Evolutionary conservation across 2,113 vertebrate genomes (phyloP).

Genomic region (Takifugu bimaculatus): DNA sequence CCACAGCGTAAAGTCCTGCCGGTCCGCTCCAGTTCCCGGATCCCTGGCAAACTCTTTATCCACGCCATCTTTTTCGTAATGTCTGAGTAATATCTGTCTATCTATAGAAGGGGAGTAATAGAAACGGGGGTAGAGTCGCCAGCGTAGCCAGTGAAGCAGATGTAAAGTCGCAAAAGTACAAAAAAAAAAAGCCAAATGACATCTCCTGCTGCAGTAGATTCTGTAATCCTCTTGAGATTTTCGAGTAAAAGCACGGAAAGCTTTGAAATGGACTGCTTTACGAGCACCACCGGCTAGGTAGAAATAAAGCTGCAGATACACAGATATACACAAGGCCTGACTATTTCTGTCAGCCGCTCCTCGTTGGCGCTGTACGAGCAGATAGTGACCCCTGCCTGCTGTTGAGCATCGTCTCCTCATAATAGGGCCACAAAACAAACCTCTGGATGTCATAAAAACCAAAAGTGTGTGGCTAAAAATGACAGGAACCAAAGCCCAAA

Average conservation of each 20-base stretch:
- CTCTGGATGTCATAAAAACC: no score
- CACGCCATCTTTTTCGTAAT: no score
- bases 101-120: neutral
- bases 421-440: no score
- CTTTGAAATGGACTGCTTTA: constrained; percentile 26
- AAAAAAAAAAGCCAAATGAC: constrained; percentile 16
- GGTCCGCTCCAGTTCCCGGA: no score
- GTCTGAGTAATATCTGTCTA: no score
- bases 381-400: constrained; percentile 14
- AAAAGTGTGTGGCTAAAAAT: no score
- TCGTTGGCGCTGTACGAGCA: constrained; percentile 9
- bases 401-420: constrained; percentile 7
- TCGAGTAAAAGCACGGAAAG: constrained; percentile 30
- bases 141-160: constrained; percentile 19
- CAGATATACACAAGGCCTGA: constrained; percentile 20
- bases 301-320: constrained; percentile 24
- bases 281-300: constrained; percentile 3
- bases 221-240: constrained; percentile 26
- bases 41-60: no score
- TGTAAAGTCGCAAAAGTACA: constrained; percentile 16
- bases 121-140: neutral
- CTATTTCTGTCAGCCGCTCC: constrained; percentile 9
- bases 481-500: no score
- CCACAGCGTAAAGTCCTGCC: no score
- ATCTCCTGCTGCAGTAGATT: constrained; percentile 32